Conservation (phyloP, 2,113 vertebrate genomes). For the Cottus gobio region DNA sequence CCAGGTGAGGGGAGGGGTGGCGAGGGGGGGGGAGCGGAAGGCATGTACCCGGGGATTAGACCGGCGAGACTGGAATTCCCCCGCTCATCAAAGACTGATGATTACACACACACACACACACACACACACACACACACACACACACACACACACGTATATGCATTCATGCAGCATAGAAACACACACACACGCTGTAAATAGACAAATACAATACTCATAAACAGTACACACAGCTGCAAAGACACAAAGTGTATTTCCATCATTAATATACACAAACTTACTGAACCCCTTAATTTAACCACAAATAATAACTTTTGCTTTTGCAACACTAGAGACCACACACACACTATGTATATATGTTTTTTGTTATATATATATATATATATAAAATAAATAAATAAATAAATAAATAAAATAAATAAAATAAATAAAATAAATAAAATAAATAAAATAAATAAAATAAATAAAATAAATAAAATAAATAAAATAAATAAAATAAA, state of each 20-base stretch:
- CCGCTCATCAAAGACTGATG: slow-evolving; percentile 73
- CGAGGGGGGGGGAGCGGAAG: slow-evolving; percentile 51
- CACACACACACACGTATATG: background rate
- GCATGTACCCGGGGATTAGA: slow-evolving; percentile 66
- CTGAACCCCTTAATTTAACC: slow-evolving; percentile 2
- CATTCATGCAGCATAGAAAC: background rate
- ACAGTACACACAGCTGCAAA: slow-evolving; percentile 11
- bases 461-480: too few species aligned
- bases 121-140: slow-evolving; percentile 8
- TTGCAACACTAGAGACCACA: background rate
- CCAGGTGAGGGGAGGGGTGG: slow-evolving; percentile 31
- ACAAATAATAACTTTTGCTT: slow-evolving; percentile 34
- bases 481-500: too few species aligned
- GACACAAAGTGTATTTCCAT: background rate
- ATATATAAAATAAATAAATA: too few species aligned
- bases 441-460: too few species aligned
- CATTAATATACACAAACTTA: background rate
- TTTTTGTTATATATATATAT: too few species aligned
- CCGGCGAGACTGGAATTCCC: slow-evolving; percentile 78
- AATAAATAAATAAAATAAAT: too few species aligned
- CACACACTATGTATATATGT: background rate
- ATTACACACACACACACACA: slow-evolving; percentile 62
- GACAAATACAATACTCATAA: slow-evolving; percentile 8
- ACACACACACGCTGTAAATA: background rate
- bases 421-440: too few species aligned